Percentiles rank a stretch among this genome's conserved stretches.
These are phyloP conservation scores for Venustaconcha ellipsiformis DNA, from an alignment of 1,140 invertebrate species.

Conservation along the genomic window DNA sequence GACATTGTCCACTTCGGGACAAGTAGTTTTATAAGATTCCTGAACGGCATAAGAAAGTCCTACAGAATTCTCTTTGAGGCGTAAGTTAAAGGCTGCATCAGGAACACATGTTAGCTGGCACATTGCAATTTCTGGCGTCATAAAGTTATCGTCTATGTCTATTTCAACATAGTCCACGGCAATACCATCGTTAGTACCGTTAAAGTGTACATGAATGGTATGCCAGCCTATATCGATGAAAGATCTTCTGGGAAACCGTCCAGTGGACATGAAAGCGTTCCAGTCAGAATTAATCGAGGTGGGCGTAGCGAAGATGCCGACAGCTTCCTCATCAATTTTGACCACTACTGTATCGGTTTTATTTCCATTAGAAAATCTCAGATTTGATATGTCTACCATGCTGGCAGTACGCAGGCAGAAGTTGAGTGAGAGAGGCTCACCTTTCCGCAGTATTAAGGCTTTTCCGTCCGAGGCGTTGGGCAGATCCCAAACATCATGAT, in stretches of 20 bases:
- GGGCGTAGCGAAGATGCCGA: slow-evolving; percentile 12
- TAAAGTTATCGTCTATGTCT: slow-evolving; percentile 15
- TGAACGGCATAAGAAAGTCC: slow-evolving; percentile 27
- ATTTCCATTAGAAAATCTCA: slow-evolving; percentile 32
- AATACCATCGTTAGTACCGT: slow-evolving; percentile 26
- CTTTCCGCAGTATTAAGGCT: slow-evolving; percentile 16
- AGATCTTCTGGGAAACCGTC: slow-evolving; percentile 8
- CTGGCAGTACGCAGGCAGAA: slow-evolving; percentile 16
- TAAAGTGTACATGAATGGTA: slow-evolving; percentile 14
- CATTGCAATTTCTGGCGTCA: slow-evolving; percentile 20
- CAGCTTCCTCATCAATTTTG: slow-evolving; percentile 5
- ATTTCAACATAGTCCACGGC: slow-evolving; percentile 21
- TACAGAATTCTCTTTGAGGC: slow-evolving; percentile 1
- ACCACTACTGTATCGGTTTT: slow-evolving; percentile 19
- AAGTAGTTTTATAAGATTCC: slow-evolving; percentile 27
- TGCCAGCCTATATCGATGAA: slow-evolving; percentile 21
- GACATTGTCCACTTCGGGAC: slow-evolving; percentile 42
- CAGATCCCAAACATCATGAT: slow-evolving; percentile 28
- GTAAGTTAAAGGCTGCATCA: slow-evolving; percentile 14
- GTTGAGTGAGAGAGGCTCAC: slow-evolving; percentile 11
- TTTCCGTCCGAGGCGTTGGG: slow-evolving; percentile 22
- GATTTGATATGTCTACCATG: slow-evolving; percentile 6
- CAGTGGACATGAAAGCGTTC: slow-evolving; percentile 26
- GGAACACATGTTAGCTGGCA: slow-evolving; percentile 22
- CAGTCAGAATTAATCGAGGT: slow-evolving; percentile 4